Base-by-base conservation (phyloP, 2,888 invertebrate species). In the Gastracanthus pulcherrimus region DNA sequence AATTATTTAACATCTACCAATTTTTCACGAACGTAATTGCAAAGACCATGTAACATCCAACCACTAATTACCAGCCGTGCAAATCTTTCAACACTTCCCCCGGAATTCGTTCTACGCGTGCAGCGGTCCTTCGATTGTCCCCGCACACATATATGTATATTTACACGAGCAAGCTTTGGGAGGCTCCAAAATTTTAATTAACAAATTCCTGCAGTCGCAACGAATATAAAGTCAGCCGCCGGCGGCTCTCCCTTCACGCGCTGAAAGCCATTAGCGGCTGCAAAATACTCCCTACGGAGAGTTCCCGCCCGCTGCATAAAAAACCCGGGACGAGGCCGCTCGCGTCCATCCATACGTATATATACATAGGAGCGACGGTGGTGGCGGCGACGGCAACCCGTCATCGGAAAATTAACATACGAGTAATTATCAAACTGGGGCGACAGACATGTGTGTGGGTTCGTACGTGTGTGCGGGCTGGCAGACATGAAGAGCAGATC, bases 181-280 rank as follows among this genome's bases (percentile, higher is more conserved):
- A 36, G 55, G 16, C 41, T 64, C 45, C 86, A 84, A 87, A 87
- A 88, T 88, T 88, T 88, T 88, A 89, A 89, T 89, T 86, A 89
- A 87, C 87, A 87, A 87, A 87, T 86, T 87, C 79, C 82, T 62
- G 38, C n/a, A n/a, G n/a, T 41, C 64, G 69, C 45, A 23, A 23
- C 84, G 87, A 87, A 87, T 86, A 4, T 26, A 87, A 88, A 88
- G 86, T 89, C 88, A 29, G 23, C 38, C n/a, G 29, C 48, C 23
- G 9, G 3, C 85, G 85, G n/a, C n/a, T n/a, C n/a, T n/a, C n/a
- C n/a, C n/a, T n/a, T n/a, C n/a, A n/a, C 80, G 84, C n/a, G 84
- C 84, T 85, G 85, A 87, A 88, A 87, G 85, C 88, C 86, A 88
- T 88, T 88, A 87, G 87, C 84, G 84, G 75, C 19, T 34, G 85